Evolutionary conservation across 2,113 vertebrate genomes (phyloP).

Genomic region (Peromyscus leucopus): DNA sequence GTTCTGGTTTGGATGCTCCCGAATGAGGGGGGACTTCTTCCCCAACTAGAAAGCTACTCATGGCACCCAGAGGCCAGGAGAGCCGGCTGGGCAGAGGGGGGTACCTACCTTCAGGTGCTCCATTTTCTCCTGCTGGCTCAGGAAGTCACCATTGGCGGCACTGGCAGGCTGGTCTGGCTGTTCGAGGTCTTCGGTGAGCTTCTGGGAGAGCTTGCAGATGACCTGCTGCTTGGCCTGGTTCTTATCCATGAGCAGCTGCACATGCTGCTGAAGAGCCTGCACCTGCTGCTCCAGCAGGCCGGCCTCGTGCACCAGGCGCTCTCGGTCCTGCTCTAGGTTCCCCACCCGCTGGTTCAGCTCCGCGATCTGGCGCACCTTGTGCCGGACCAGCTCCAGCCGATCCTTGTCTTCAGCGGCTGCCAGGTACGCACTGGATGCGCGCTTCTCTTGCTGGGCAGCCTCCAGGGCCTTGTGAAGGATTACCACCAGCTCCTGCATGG

Average conservation of each 20-base stretch:
- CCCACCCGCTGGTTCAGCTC: constrained; percentile 88
- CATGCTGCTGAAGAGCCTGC: constrained; percentile 88
- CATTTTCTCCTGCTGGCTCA: constrained; percentile 88
- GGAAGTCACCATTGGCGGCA: constrained; percentile 78
- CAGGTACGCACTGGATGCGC: constrained; percentile 91
- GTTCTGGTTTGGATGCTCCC: background rate
- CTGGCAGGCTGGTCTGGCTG: constrained; percentile 28
- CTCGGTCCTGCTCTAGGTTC: constrained; percentile 86
- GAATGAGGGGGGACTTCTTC: background rate
- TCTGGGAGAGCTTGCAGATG: constrained; percentile 92
- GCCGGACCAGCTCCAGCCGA: constrained; percentile 92
- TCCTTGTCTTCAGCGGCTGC: constrained; percentile 89
- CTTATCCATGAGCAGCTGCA: constrained; percentile 91
- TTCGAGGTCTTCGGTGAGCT: constrained; percentile 85
- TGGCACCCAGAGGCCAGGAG: background rate
- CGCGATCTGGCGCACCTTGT: constrained; percentile 91
- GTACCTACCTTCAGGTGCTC: constrained; percentile 92
- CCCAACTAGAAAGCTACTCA: background rate
- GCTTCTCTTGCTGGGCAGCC: constrained; percentile 94
- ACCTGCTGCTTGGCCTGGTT: constrained; percentile 95
- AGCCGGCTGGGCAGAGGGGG: background rate
- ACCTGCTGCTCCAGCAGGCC: constrained; percentile 87
- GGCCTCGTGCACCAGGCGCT: constrained; percentile 83
- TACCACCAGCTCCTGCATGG: constrained; percentile 92
- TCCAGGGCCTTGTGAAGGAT: constrained; percentile 96